Evolutionary conservation across 2,797 vertebrate species (phyloP), one percentile per base, ranked within the genome.

Genomic region (Lophius americanus): DNA sequence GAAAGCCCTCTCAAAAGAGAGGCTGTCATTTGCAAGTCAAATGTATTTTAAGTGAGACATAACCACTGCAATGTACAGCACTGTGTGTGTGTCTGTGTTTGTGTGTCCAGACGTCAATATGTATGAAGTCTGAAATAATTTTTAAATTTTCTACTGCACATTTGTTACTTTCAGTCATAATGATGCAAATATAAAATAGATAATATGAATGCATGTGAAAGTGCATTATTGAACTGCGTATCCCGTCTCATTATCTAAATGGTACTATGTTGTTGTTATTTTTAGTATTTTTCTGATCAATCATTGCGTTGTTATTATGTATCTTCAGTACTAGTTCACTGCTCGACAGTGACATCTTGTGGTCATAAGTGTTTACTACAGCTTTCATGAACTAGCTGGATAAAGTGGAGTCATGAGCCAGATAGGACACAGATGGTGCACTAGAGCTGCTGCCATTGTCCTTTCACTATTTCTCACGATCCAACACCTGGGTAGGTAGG

Each of bases 281-380:
- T 55, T 55, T 32, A 1, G 1, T 6, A 23, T 9, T 55, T 9
- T 32, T 38, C 23, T 44, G 23, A 23, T 23, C 23, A 23, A 23
- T 23, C 23, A 23, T 23, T 23, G 23, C 23, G 23, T 23, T 23
- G 23, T 23, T 23, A 23, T 23, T 23, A 4, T 4, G 37, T 5
- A 23, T 36, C 9, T 37, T 42, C 13, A 43, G 12, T 49, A 3
- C 3, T 23, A 14, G 57, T 79, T 73, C 4, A 37, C 33, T 75
- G 80, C 80, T 88, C 73, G 57, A 13, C 61, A 56, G 35, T 0
- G 87, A 85, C 85, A 89, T 64, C 78, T 70, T 74, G 86, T 87
- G 90, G 78, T 36, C 5, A 0, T 0, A 0, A 3, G 0, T 3
- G 13, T 14, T 64, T 65, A 61, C 67, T 84, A 36, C 82, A 85